Base-by-base conservation (phyloP, 2,113 vertebrate genomes). In the Platichthys stellatus region DNA sequence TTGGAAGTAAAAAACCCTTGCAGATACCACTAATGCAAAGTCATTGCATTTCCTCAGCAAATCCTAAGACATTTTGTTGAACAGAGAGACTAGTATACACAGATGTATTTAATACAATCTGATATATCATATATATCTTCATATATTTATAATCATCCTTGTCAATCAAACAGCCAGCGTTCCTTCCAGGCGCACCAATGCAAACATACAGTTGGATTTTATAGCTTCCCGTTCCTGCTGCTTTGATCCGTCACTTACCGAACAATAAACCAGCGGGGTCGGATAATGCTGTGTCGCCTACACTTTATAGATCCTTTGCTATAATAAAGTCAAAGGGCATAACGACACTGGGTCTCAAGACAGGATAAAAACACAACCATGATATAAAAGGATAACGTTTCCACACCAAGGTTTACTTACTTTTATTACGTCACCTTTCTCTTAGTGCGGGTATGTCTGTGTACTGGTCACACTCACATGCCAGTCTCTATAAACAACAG, bases 311-410 rank as follows among this genome's bases (percentile, higher is more conserved):
- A 49, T 5, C 47, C 5, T 40, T 40, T 40, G 11, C 38, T 40
- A 9, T 40, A 47, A 47, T 18, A 5, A 18, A 53, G 49, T n/a
- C 18, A 53, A 53, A 18, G 21, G 9, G 15, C 20, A 57, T 3
- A 9, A 35, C 24, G 24, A 61, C n/a, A 45, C 3, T 57, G 53
- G 38, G 4, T 31, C 3, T 11, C 58, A 60, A 20, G 20, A 13
- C 18, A 23, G n/a, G 54, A 13, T 11, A n/a, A 57, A 24, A 5
- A 57, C 3, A 57, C 54, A n/a, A 24, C n/a, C 8, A 57, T 57
- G 2, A 57, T 53, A 5, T 9, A 53, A n/a, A 53, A n/a, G 20
- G 51, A 79, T 75, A 43, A n/a, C 67, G 53, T 74, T 59, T 54
- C 20, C 20, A 10, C 51, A n/a, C 18, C 51, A 10, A 20, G 51